phyloP scores from a whole-genome alignment of 1,140 invertebrate species.

The Neuroterus valhalla region DNA sequence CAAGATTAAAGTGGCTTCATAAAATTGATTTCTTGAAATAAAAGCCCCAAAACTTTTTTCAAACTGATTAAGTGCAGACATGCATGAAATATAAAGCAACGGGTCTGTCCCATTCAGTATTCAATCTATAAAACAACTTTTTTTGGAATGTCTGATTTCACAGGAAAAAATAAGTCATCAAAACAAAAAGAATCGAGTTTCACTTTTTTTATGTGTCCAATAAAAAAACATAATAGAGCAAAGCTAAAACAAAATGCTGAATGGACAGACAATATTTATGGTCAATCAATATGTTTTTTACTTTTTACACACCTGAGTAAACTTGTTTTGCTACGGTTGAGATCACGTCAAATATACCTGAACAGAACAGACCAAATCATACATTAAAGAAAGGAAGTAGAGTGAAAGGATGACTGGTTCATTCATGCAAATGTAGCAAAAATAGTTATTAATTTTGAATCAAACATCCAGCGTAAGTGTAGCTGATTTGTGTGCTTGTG shows the following conservation, averaged over 20 bases:
- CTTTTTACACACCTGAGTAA: constrained; percentile 79
- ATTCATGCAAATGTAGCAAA: constrained; percentile 19
- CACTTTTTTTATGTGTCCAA: too few relatives aligned
- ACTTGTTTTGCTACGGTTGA: constrained; percentile 77
- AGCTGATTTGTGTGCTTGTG: too few relatives aligned
- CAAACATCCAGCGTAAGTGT: too few relatives aligned
- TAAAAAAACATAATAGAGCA: constrained; percentile 25
- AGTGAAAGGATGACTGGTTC: constrained; percentile 14
- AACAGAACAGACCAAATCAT: constrained; percentile 77
- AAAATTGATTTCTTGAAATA: not conserved
- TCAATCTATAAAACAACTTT: constrained; percentile 41
- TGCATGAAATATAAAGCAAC: constrained; percentile 44
- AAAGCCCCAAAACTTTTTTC: not conserved
- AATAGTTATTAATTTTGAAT: too few relatives aligned
- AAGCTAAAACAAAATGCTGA: constrained; percentile 63
- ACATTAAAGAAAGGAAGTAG: constrained; percentile 48
- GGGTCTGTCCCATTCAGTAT: constrained; percentile 73
- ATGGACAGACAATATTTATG: constrained; percentile 65
- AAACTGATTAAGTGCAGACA: not conserved
- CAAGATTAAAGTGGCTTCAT: not conserved
- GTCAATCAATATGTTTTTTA: constrained; percentile 38
- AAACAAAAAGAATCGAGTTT: constrained; percentile 3
- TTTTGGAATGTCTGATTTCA: not conserved
- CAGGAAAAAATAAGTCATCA: constrained; percentile 21
- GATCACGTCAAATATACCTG: constrained; percentile 77